Evolutionary conservation across 2,888 invertebrate genomes (phyloP), one percentile per base, ranked within the genome.

Genomic region (Lasioglossum morio): DNA sequence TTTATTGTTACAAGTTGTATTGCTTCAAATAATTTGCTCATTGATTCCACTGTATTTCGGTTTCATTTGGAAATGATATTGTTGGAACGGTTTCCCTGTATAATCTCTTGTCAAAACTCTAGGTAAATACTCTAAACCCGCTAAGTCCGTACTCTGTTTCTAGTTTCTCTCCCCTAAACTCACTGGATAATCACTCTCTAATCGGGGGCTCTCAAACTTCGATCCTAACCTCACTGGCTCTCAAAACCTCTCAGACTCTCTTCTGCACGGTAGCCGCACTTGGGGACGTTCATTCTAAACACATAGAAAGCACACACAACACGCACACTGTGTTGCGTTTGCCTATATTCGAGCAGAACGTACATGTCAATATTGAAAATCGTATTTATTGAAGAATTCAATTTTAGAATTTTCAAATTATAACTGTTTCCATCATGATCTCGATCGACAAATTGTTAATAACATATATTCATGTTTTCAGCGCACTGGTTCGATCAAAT

Each of bases 161-260:
- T n/a, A 40, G 70, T 70, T 70, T 70, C 70, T 40, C 70, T 8
- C n/a, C 69, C 12, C 40, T 70, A 70, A 70, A 70, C 40, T 40
- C 70, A 40, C 40, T 14, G 37, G 40, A 37, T 70, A 70, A 70
- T 70, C 70, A n/a, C 40, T 40, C 70, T 70, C 40, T 70, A 70
- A 70, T 70, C 70, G 70, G n/a, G 2, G n/a, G 37, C 40, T 70
- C 70, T 40, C n/a, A 40, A 70, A 70, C 70, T 70, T 70, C n/a
- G n/a, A n/a, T n/a, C 70, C 70, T 40, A 70, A 70, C 37, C 70
- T 37, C 34, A 4, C 66, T 10, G 34, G 23, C 66, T 19, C 40
- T 70, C 70, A 70, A 70, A 70, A 70, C 34, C 70, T 70, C 70
- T 40, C 70, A 40, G 70, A 40, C 40, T 70, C 37, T n/a, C n/a